Conservation (phyloP, 2,797 vertebrate species). For the Phrynocephalus guinanensis region DNA sequence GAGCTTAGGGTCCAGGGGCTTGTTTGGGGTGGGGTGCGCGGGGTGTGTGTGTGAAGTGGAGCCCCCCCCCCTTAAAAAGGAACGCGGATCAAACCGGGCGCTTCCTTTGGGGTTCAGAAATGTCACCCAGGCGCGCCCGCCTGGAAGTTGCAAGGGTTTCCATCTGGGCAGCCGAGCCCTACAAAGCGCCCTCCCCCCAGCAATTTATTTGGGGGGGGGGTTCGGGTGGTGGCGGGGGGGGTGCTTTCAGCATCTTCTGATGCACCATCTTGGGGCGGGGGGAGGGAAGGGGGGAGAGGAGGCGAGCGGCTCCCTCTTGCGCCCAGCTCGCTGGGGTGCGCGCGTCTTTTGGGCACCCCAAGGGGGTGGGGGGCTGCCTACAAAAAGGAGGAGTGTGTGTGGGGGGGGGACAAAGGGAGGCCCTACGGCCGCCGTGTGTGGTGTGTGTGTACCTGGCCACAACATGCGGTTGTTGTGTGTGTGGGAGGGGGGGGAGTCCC, state of each 20-base stretch:
- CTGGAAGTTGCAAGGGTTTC: too few species aligned
- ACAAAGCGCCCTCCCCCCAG: too few species aligned
- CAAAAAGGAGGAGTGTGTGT: too few species aligned
- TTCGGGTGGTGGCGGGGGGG: background rate
- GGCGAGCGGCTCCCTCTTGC: background rate
- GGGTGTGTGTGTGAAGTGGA: too few species aligned
- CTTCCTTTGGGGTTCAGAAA: background rate
- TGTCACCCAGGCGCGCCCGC: too few species aligned
- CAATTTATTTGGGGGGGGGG: too few species aligned
- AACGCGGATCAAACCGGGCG: background rate
- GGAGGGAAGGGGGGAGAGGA: background rate
- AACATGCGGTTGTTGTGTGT: too few species aligned
- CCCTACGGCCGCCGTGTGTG: conserved; percentile 58
- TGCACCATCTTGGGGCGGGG: conserved; percentile 45
- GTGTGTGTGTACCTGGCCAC: background rate
- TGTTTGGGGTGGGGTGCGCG: background rate
- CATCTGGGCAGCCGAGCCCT: too few species aligned
- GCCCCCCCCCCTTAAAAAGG: conserved; percentile 31
- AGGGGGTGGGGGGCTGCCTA: background rate
- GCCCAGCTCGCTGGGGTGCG: background rate
- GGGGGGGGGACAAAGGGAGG: background rate
- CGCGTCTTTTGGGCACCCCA: background rate
- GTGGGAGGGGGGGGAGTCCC: background rate
- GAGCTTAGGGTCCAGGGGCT: too few species aligned
- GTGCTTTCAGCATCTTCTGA: background rate